Evolutionary conservation across 2,113 vertebrate species (phyloP), one percentile per base, ranked within the genome.

Genomic region (Cromileptes altivelis): DNA sequence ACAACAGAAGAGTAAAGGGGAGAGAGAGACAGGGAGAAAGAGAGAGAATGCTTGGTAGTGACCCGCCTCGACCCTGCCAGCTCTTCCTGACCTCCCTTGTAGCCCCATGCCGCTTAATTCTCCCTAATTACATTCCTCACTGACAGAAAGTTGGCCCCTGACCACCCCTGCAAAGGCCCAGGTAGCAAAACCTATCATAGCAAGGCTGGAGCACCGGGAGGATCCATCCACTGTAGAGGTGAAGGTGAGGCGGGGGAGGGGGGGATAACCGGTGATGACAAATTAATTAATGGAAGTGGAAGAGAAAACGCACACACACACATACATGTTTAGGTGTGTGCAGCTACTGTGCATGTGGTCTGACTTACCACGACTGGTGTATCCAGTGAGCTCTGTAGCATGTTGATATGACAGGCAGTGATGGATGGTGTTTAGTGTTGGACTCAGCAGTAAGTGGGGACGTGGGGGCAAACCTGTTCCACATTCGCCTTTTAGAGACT

Each of bases 101-200:
- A 94, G 92, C 95, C 95, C 93, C 95, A 95, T 94, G 93, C 95
- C 91, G 95, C 96, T 97, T 97, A 97, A 97, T 97, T 97, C 96
- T 95, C 94, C 95, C 95, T 97, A 97, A 97, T 97, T 97, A 97
- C 97, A 97, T 97, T 97, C 96, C 94, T 71, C 87, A 95, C 94
- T 97, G 97, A 97, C 97, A 97, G 96, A 96, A 97, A 96, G 95
- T 97, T 97, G 97, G 97, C 97, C 94, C 89, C 82, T n/a, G 88
- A 92, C 87, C 89, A 86, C 87, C 89, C 88, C 93, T 85, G 75
- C 82, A 95, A 95, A 92, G 75, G 88, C 85, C 91, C 94, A 96
- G 96, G 96, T 96, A 95, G 93, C 92, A 90, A 88, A 90, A 85
- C 77, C 91, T 84, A 85, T 82, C 79, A 6, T 50, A n/a, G 85